Percentiles rank a stretch among this genome's conserved stretches.
These are phyloP conservation scores for Limanda limanda DNA, from an alignment of 2,113 vertebrate genomes.

Conservation along the genomic window DNA sequence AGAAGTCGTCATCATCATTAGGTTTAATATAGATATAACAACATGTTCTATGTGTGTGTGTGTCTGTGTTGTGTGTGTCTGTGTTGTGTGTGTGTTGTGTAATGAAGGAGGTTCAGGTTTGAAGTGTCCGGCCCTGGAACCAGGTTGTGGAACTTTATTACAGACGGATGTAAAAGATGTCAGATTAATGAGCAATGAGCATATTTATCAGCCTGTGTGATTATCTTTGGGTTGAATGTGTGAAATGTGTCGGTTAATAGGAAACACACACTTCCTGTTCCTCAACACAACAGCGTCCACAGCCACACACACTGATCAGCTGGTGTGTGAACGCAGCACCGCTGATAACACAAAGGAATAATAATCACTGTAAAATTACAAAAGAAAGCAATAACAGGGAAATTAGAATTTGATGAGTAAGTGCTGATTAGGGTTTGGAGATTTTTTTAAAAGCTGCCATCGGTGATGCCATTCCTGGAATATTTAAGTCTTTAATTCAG, in stretches of 20 bases:
- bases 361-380: not conserved
- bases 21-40: not conserved
- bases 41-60: not conserved
- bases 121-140: not conserved
- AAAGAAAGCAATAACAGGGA: not conserved
- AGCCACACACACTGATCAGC: not conserved
- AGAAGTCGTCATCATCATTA: no score
- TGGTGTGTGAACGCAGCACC: not conserved
- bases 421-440: not conserved
- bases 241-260: slow-evolving; percentile 1
- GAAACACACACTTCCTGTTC: slow-evolving; percentile 4
- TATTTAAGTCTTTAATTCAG: not conserved
- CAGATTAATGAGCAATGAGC: slow-evolving; percentile 15
- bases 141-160: slow-evolving; percentile 25
- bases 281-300: not conserved
- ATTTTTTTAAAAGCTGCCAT: not conserved
- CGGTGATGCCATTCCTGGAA: not conserved
- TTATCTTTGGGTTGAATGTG: not conserved
- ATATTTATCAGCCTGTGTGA: slow-evolving; percentile 1
- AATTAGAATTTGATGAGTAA: slow-evolving; percentile 4
- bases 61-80: not conserved
- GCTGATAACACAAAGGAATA: not conserved
- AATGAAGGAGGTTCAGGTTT: not conserved
- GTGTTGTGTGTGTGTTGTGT: not conserved
- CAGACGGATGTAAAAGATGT: slow-evolving; percentile 17